Conservation (phyloP, 2,888 invertebrate genomes). For the Catonia carolina region DNA sequence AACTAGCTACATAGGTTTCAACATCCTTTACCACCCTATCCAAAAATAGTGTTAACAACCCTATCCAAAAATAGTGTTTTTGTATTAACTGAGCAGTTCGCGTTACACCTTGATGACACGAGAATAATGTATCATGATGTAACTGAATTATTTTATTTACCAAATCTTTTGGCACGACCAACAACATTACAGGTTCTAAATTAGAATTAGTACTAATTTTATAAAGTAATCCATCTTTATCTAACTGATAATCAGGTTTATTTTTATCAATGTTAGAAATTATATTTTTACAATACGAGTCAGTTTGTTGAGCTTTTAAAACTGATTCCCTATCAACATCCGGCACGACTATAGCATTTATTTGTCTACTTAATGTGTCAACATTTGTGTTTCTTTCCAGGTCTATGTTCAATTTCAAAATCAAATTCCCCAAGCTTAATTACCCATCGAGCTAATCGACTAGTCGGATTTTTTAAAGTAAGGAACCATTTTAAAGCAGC, state of each 20-base stretch:
- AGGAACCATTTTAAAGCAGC: conserved; percentile 12
- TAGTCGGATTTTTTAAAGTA: conserved; percentile 5
- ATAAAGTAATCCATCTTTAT: no score
- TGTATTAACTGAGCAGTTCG: neutral
- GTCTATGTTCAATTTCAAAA: conserved; percentile 8
- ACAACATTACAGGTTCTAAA: no score
- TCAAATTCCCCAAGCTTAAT: neutral
- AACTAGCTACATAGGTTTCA: neutral
- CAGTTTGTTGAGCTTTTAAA: no score
- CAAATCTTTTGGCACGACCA: neutral
- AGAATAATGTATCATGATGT: neutral
- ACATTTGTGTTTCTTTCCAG: neutral
- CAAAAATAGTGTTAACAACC: no score
- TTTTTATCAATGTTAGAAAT: no score
- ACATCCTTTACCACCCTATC: neutral
- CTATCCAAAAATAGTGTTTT: neutral
- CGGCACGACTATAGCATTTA: no score
- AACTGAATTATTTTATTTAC: neutral
- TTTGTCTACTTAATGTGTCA: no score
- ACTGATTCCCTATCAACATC: no score
- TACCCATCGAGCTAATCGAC: neutral
- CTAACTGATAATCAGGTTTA: no score
- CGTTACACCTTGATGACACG: neutral
- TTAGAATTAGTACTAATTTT: no score
- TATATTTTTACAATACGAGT: no score